These are phyloP conservation scores for Hirtodrosophila trivittata DNA, from an alignment of 2,888 invertebrate species.

Conservation along the genomic window DNA sequence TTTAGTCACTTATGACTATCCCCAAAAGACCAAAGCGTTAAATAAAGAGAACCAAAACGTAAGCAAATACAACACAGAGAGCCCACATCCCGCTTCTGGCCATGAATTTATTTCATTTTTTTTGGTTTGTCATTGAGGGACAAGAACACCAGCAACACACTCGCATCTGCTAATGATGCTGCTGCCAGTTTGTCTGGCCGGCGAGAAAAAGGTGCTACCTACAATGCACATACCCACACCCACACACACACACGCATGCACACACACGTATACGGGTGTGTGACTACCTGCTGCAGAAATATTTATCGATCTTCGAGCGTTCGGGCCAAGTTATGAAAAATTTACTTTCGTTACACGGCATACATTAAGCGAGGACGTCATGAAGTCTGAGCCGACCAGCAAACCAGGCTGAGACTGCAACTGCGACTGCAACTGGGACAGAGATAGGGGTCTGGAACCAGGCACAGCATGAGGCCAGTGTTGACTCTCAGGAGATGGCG, in stretches of 20 bases:
- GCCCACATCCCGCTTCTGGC: slow-evolving; percentile 16
- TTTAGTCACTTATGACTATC: slow-evolving; percentile 48
- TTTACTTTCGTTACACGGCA: slow-evolving; percentile 70
- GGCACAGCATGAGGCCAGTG: slow-evolving; percentile 69
- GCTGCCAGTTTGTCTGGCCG: slow-evolving; percentile 79
- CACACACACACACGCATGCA: neutral
- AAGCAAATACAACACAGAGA: slow-evolving; percentile 30
- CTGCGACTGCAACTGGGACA: slow-evolving; percentile 3
- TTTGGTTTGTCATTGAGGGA: slow-evolving; percentile 48
- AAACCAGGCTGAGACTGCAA: slow-evolving; percentile 20
- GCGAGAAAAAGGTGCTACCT: slow-evolving; percentile 54
- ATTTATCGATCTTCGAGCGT: slow-evolving; percentile 64
- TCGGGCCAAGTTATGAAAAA: slow-evolving; percentile 65
- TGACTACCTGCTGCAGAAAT: slow-evolving; percentile 53
- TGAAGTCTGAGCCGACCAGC: slow-evolving; percentile 67
- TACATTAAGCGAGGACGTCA: slow-evolving; percentile 70
- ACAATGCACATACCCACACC: slow-evolving; percentile 25
- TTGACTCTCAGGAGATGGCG: slow-evolving; percentile 17
- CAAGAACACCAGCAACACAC: slow-evolving; percentile 16
- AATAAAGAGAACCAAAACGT: slow-evolving; percentile 13
- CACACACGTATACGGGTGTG: slow-evolving; percentile 13
- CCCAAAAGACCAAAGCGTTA: slow-evolving; percentile 4
- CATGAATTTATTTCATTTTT: slow-evolving; percentile 11
- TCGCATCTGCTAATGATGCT: slow-evolving; percentile 69
- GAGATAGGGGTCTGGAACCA: slow-evolving; percentile 33